Conservation (phyloP, 1,140 invertebrate species). For the Wiebesia pumilae region DNA sequence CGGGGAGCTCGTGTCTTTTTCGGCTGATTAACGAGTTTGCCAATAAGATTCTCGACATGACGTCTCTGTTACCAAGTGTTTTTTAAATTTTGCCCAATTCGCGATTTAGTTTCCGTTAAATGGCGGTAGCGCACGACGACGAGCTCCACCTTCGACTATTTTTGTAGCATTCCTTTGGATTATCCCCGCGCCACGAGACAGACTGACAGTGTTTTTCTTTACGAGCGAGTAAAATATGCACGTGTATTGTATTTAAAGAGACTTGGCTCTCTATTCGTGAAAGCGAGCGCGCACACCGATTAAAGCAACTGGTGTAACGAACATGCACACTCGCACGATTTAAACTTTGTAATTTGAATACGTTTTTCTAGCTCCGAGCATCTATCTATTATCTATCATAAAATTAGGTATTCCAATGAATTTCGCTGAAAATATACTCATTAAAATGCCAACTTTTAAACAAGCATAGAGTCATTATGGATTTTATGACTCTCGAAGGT, state of each 20-base stretch:
- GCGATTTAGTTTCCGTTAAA: not conserved
- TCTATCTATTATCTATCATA: not conserved
- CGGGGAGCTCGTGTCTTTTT: constrained; percentile 33
- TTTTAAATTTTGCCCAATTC: not conserved
- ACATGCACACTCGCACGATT: not conserved
- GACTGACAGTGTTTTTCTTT: not conserved
- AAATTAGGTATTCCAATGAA: not conserved
- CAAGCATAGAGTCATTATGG: not conserved
- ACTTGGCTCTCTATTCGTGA: not conserved
- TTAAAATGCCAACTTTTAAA: not conserved
- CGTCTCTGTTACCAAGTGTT: too few species aligned
- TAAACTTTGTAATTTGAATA: not conserved
- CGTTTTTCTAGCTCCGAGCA: not conserved
- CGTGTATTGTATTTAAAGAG: not conserved
- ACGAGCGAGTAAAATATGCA: not conserved
- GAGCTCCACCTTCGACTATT: not conserved
- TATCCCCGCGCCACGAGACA: not conserved
- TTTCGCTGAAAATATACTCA: constrained; percentile 6
- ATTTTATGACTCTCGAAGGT: constrained; percentile 1
- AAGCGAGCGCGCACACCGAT: not conserved
- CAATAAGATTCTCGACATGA: too few species aligned
- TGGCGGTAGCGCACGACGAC: not conserved
- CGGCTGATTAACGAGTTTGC: not conserved
- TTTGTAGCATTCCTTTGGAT: not conserved
- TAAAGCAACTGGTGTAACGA: not conserved